Percentiles rank a stretch among this genome's conserved stretches.
Evolutionary conservation across 1,140 invertebrate species (phyloP).

Genomic region (Planococcus citri): DNA sequence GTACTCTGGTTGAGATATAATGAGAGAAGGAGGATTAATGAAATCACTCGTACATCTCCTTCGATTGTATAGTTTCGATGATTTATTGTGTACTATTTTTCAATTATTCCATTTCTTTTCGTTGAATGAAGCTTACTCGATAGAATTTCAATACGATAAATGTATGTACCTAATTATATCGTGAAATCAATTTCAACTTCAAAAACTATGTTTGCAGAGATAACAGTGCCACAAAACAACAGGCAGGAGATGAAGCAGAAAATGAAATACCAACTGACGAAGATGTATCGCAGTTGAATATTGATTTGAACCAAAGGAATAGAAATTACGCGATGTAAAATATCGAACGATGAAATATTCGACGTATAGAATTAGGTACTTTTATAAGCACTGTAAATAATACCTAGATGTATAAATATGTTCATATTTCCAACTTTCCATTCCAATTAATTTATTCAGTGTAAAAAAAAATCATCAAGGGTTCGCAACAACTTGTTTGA

Average conservation of each 20-base stretch:
- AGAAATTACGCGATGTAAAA: slow-evolving; percentile 10
- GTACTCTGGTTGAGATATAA: not conserved
- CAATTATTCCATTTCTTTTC: too few species aligned
- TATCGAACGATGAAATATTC: not conserved
- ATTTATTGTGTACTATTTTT: too few species aligned
- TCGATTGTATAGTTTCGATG: not conserved
- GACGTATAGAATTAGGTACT: not conserved
- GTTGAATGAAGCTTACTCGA: too few species aligned
- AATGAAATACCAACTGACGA: not conserved
- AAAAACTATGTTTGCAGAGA: not conserved
- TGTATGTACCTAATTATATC: not conserved
- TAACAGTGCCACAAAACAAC: not conserved
- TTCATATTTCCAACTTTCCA: not conserved
- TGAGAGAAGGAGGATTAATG: not conserved
- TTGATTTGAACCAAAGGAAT: slow-evolving; percentile 8
- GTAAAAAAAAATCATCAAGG: too few species aligned
- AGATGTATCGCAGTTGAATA: not conserved
- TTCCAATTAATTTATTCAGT: not conserved
- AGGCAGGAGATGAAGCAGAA: not conserved
- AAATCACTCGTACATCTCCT: not conserved
- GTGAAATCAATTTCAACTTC: not conserved
- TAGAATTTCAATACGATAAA: too few species aligned
- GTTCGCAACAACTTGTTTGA: too few species aligned
- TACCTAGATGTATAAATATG: not conserved
- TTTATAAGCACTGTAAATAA: not conserved